Base-by-base conservation (phyloP, 2,888 invertebrate genomes). In the Dicranocentrus wangi region DNA sequence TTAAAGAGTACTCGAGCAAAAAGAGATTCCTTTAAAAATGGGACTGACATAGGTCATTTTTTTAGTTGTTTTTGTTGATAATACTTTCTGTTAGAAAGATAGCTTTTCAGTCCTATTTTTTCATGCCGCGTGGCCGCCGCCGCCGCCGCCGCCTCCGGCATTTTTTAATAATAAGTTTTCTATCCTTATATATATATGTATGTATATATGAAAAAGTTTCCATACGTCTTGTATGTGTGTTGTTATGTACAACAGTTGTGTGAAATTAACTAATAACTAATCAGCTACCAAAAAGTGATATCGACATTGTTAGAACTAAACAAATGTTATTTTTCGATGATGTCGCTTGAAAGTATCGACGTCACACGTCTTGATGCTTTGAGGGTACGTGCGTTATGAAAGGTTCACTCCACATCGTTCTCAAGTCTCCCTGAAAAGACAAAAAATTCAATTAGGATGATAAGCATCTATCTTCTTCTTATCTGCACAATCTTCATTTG, bases 361-460 rank as follows among this genome's bases (percentile, higher is more conserved):
- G 81, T 93, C 93, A 94, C 92, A 94, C 94, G 90, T 94, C 93
- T 90, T 93, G 91, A 90, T 94, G 93, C 90, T 95, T 96, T 87
- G 94, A 92, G 88, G 93, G 92, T 88, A 92, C 92, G 87, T 94
- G 93, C 87, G 93, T 91, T 90, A 95, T 95, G 90, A 97, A 97
- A 85, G 96, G 96, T 90, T 97, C 98, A 88, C 95, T 96, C 98
- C 98, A 98, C 98, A 98, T 98, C 88, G 97, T 92, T 88, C 97
- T 91, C 87, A 98, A 91, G 91, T 98, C 98, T 85, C 98, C 98
- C 97, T 98, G 90, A 89, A 90, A 76, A 47, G 71, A 63, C 51
- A 53, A 63, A 47, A 43, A 55, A 61, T 28, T 27, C n/a, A n/a
- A 47, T 15, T 39, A 39, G n/a, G n/a, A n/a, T n/a, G n/a, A n/a